Evolutionary conservation across 2,888 invertebrate genomes (phyloP).

Genomic region (Drosophila phalerata): DNA sequence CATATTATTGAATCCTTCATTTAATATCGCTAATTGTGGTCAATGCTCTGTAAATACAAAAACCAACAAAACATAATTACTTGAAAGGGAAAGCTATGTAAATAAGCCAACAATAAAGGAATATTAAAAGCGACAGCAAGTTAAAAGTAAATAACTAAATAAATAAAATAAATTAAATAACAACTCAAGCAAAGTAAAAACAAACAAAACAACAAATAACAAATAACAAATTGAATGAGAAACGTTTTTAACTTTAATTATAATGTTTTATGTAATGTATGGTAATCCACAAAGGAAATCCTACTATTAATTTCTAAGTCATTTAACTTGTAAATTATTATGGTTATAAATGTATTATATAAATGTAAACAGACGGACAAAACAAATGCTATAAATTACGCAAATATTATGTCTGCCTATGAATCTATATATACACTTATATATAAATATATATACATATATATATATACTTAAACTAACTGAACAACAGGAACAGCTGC

Average conservation of each 20-base stretch:
- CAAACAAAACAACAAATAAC: slow-evolving; percentile 18
- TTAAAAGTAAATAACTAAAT: neutral
- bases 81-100: slow-evolving; percentile 66
- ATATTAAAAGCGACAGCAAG: slow-evolving; percentile 2
- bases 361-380: slow-evolving; percentile 33
- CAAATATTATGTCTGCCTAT: slow-evolving; percentile 62
- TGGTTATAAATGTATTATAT: slow-evolving; percentile 76
- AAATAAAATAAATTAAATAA: slow-evolving; percentile 26
- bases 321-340: slow-evolving; percentile 80
- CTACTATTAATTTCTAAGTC: slow-evolving; percentile 81
- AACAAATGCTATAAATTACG: slow-evolving; percentile 37
- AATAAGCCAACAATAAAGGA: slow-evolving; percentile 59
- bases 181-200: slow-evolving; percentile 19
- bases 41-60: slow-evolving; percentile 73
- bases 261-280: slow-evolving; percentile 78
- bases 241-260: slow-evolving; percentile 77
- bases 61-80: slow-evolving; percentile 36
- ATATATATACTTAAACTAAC: slow-evolving; percentile 50
- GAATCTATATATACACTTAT: slow-evolving; percentile 36
- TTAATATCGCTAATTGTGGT: slow-evolving; percentile 58
- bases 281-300: slow-evolving; percentile 69
- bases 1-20: slow-evolving; percentile 33
- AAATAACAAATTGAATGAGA: slow-evolving; percentile 35
- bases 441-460: slow-evolving; percentile 40
- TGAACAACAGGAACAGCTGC: slow-evolving; percentile 53